Evolutionary conservation across 2,888 invertebrate genomes (phyloP), one percentile per base, ranked within the genome.

Genomic region (Sceliomorpha sp.): DNA sequence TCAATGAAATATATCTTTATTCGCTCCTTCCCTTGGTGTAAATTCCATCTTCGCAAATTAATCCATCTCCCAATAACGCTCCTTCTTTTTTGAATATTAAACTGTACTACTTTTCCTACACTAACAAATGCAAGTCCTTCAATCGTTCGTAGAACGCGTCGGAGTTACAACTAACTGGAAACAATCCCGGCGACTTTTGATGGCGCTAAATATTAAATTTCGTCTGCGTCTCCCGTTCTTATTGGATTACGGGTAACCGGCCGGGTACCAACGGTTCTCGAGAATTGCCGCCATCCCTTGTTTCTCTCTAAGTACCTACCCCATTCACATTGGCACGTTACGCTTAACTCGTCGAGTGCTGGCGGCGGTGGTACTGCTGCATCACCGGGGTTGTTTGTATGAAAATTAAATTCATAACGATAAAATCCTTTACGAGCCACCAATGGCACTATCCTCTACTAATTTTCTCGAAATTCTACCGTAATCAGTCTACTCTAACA

Each of bases 191-290:
- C 73, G 83, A 86, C 85, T 85, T 86, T 86, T 86, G 84, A 86
- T 86, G 83, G 82, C 82, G 81, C 77, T 82, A 83, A 85, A 85
- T 86, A 86, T 86, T 86, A 85, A 86, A 86, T 85, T 86, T 86
- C 77, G 80, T 78, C 79, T 75, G 76, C 76, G 77, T 78, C 77
- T 79, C 81, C 70, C 74, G 77, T 77, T 84, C 86, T 86, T 86
- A 86, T 86, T 85, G 85, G 84, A 86, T 86, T 86, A 86, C 77
- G 81, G 78, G 77, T 79, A 83, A 79, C 79, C 81, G 80, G 78
- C 73, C 75, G 77, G 78, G 76, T 71, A 70, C 50, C 66, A 32
- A 71, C 66, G 64, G 59, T 63, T 70, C 77, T 78, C 73, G 71
- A 77, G 77, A 63, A 72, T 70, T 70, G 62, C 64, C 74, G 74